Evolutionary conservation across 2,888 invertebrate genomes (phyloP).

Genomic region (Pemphredon lugubris): DNA sequence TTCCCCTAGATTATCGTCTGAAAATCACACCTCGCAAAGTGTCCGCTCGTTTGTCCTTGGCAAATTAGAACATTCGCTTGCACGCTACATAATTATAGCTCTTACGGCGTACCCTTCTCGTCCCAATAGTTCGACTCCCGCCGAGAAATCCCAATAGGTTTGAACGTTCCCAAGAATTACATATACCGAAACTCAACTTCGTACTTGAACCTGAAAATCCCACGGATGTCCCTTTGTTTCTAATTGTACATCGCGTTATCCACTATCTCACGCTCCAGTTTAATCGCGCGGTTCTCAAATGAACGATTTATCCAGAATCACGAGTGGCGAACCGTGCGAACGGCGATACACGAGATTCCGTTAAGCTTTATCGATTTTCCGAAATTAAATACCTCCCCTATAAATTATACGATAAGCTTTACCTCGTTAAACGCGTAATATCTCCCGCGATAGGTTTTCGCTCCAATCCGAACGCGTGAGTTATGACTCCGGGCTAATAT

Average conservation of each 20-base stretch:
- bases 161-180: slow-evolving; percentile 37
- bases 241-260: slow-evolving; percentile 1
- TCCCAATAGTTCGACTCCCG: slow-evolving; percentile 51
- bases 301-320: not conserved
- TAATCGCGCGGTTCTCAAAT: slow-evolving; percentile 11
- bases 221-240: slow-evolving; percentile 17
- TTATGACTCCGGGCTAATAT: too few relatives aligned
- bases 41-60: slow-evolving; percentile 67
- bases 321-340: not conserved
- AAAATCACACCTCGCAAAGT: slow-evolving; percentile 47
- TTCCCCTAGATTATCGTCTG: slow-evolving; percentile 50
- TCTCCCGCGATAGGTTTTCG: too few relatives aligned
- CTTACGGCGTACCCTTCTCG: slow-evolving; percentile 58
- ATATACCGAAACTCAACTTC: not conserved
- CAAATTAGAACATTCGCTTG: slow-evolving; percentile 72
- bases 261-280: slow-evolving; percentile 18
- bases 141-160: slow-evolving; percentile 38
- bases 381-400: not conserved
- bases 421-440: too few relatives aligned
- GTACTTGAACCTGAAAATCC: slow-evolving; percentile 54
- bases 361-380: not conserved
- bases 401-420: not conserved
- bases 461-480: too few relatives aligned
- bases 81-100: slow-evolving; percentile 61
- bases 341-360: not conserved